phyloP scores from a whole-genome alignment of 1,140 invertebrate species.

The Drosophila bocqueti region DNA sequence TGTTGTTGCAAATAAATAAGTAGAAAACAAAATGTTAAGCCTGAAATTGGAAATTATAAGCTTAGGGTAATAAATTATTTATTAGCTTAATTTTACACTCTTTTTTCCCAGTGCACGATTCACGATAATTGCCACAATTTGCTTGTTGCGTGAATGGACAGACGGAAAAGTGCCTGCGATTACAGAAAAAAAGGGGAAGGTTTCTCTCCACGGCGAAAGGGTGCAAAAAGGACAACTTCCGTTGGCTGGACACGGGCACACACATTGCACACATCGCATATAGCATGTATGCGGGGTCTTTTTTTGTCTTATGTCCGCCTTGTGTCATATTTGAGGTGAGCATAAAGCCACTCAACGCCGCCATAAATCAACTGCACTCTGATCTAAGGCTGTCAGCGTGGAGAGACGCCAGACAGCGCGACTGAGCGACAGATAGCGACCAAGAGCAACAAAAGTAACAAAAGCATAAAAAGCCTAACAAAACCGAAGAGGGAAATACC shows the following conservation, averaged over 20 bases:
- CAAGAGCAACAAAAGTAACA: conserved; percentile 27
- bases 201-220: conserved; percentile 39
- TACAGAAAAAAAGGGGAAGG: conserved; percentile 29
- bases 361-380: conserved; percentile 82
- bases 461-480: background rate
- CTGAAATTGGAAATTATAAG: too few species aligned
- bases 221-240: conserved; percentile 74
- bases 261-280: background rate
- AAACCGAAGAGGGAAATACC: conserved; percentile 14
- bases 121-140: conserved; percentile 80
- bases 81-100: too few species aligned
- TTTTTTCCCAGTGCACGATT: conserved; percentile 4
- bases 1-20: too few species aligned
- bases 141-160: conserved; percentile 78
- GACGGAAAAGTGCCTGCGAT: conserved; percentile 41
- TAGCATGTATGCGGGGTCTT: conserved; percentile 6
- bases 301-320: conserved; percentile 55
- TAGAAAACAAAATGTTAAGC: too few species aligned
- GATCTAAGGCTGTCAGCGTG: conserved; percentile 75
- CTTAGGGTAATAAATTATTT: too few species aligned
- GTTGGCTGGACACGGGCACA: conserved; percentile 37
- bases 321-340: conserved; percentile 81
- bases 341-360: conserved; percentile 82
- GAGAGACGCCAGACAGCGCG: conserved; percentile 35
- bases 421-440: conserved; percentile 48